Percentiles rank a stretch among this genome's conserved stretches.
Evolutionary conservation across 2,113 vertebrate species (phyloP).

Genomic region (Corythoichthys intestinalis): DNA sequence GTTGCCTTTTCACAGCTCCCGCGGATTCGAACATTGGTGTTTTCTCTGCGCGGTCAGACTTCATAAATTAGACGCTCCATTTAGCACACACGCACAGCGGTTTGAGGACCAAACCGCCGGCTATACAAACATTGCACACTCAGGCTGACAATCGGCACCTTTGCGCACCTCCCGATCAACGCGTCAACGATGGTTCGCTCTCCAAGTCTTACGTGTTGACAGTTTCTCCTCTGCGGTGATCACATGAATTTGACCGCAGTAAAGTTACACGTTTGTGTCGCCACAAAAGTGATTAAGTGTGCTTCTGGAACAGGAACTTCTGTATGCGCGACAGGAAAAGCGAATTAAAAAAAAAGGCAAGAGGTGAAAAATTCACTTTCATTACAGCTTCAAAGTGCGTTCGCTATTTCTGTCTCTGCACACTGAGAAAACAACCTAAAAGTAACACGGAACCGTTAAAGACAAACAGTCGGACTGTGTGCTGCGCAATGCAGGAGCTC

Average conservation of each 20-base stretch:
- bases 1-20: conserved; percentile 68
- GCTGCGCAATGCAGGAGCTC: conserved; percentile 51
- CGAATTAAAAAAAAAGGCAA: conserved; percentile 52
- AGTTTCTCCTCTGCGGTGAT: conserved; percentile 2
- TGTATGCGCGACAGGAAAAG: conserved; percentile 47
- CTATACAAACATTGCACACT: conserved; percentile 71
- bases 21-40: conserved; percentile 63
- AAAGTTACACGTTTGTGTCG: background rate
- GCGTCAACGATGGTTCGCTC: background rate
- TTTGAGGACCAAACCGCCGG: conserved; percentile 61
- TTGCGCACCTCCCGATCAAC: conserved; percentile 38
- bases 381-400: conserved; percentile 61
- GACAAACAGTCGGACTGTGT: conserved; percentile 68
- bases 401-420: conserved; percentile 64
- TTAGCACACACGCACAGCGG: conserved; percentile 43
- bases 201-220: background rate
- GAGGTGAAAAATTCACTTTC: conserved; percentile 50
- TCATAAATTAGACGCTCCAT: conserved; percentile 74
- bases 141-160: conserved; percentile 56
- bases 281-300: conserved; percentile 18
- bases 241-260: background rate
- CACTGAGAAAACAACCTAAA: conserved; percentile 69
- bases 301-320: conserved; percentile 50
- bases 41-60: conserved; percentile 70
- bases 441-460: conserved; percentile 60